Evolutionary conservation across 1,140 invertebrate genomes (phyloP).

Genomic region (Danaus plexippus): DNA sequence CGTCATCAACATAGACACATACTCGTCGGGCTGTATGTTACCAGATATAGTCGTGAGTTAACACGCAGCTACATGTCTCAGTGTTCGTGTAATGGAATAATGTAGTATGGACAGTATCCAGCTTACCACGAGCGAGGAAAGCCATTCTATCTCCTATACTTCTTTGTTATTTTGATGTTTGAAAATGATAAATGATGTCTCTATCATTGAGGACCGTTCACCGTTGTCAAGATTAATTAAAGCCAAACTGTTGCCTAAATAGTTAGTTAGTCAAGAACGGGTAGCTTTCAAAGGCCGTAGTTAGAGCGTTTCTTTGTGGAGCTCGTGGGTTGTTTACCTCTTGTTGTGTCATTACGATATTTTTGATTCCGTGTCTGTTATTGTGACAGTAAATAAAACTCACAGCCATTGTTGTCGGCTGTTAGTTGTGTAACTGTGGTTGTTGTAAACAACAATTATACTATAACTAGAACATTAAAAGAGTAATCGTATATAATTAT

Average conservation of each 20-base stretch:
- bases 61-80: too few species aligned
- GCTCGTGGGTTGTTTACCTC: constrained; percentile 11
- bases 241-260: constrained; percentile 54
- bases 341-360: constrained; percentile 24
- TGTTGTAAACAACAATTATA: too few species aligned
- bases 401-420: too few species aligned
- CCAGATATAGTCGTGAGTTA: too few species aligned
- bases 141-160: too few species aligned
- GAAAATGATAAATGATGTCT: constrained; percentile 56
- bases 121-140: too few species aligned
- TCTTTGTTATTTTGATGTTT: constrained; percentile 7
- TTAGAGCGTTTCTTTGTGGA: constrained; percentile 21
- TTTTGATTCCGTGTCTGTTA: constrained; percentile 19
- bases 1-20: too few species aligned
- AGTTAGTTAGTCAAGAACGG: constrained; percentile 56
- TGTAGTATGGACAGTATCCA: too few species aligned
- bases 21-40: too few species aligned
- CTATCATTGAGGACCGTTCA: constrained; percentile 29
- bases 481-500: background rate
- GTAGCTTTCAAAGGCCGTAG: constrained; percentile 36
- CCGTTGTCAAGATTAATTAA: constrained; percentile 64
- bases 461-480: background rate
- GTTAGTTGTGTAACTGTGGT: too few species aligned
- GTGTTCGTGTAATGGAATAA: too few species aligned
- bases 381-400: constrained; percentile 2